Evolutionary conservation across 2,797 vertebrate genomes (phyloP).

Genomic region (Triplophysa bombifrons): DNA sequence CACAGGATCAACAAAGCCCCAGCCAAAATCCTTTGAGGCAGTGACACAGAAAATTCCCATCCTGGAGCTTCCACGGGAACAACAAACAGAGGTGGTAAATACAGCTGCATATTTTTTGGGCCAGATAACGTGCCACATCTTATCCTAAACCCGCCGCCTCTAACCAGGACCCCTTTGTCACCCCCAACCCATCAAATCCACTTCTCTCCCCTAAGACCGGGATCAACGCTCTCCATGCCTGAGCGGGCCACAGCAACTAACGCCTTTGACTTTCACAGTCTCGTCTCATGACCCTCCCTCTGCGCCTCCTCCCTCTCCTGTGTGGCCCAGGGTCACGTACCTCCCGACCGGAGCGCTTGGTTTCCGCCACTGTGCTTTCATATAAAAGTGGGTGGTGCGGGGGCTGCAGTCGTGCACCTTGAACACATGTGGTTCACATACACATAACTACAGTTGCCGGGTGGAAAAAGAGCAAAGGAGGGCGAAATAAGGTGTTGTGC

Average conservation of each 20-base stretch:
- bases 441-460: neutral
- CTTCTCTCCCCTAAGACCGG: slow-evolving; percentile 52
- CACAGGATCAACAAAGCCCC: slow-evolving; percentile 88
- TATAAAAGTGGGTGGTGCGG: slow-evolving; percentile 52
- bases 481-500: neutral
- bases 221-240: slow-evolving; percentile 67
- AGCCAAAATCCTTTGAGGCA: slow-evolving; percentile 91
- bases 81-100: slow-evolving; percentile 87
- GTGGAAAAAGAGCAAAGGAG: slow-evolving; percentile 11
- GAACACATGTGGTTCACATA: slow-evolving; percentile 37
- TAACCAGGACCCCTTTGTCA: slow-evolving; percentile 21
- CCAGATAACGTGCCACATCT: slow-evolving; percentile 73
- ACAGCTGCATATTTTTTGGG: slow-evolving; percentile 88
- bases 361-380: slow-evolving; percentile 30
- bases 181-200: slow-evolving; percentile 12
- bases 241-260: slow-evolving; percentile 54
- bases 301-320: slow-evolving; percentile 28
- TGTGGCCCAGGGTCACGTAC: slow-evolving; percentile 30
- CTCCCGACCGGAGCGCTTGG: slow-evolving; percentile 1
- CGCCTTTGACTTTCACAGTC: slow-evolving; percentile 64
- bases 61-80: slow-evolving; percentile 84
- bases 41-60: slow-evolving; percentile 95
- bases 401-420: neutral
- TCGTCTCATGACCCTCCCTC: slow-evolving; percentile 46
- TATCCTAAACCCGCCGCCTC: slow-evolving; percentile 25